Conservation (phyloP, 2,797 vertebrate species). For the Micrastur ruficollis region DNA sequence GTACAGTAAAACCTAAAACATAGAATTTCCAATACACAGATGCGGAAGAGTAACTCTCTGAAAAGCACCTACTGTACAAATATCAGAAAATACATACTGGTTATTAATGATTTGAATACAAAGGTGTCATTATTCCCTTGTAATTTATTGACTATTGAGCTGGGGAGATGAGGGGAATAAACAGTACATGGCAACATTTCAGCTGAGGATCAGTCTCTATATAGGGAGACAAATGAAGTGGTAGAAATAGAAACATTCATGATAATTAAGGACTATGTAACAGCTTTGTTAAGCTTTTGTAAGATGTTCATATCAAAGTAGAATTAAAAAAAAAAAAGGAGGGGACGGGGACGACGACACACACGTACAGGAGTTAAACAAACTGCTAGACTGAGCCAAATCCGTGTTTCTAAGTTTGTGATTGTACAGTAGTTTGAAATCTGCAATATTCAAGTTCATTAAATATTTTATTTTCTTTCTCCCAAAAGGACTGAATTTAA, state of each 20-base stretch:
- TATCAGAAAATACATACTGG: not conserved
- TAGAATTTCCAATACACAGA: not conserved
- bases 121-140: not conserved
- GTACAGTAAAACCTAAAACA: not conserved
- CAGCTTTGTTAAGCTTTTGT: not conserved
- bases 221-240: not conserved
- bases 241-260: not conserved
- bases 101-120: not conserved
- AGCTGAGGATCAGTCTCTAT: not conserved
- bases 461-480: not conserved
- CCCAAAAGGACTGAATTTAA: not conserved
- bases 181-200: not conserved
- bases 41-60: not conserved
- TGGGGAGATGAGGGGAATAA: not conserved
- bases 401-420: not conserved
- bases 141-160: not conserved
- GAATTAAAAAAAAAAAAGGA: accelerated
- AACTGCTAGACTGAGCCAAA: not conserved
- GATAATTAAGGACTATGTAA: not conserved
- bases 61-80: not conserved
- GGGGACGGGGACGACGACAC: too few species aligned
- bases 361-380: not conserved
- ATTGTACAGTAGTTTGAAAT: not conserved
- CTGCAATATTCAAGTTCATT: not conserved
- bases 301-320: not conserved